phyloP scores from a whole-genome alignment of 2,113 vertebrate species.

The Protobothrops mucrosquamatus region DNA sequence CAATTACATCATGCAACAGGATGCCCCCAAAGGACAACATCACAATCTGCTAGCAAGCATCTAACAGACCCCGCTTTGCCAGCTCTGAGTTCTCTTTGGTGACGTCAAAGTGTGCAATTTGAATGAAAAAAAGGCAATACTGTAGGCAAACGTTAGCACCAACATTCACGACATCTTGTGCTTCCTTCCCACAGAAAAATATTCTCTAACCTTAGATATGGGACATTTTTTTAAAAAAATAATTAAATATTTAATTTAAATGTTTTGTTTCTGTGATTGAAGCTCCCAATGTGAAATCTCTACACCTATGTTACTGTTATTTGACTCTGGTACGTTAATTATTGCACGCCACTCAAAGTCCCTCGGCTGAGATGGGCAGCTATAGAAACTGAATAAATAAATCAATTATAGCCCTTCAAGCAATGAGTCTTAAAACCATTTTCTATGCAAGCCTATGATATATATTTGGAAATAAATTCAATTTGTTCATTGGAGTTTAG shows the following conservation, averaged over 20 bases:
- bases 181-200: background rate
- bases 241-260: background rate
- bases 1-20: constrained; percentile 75
- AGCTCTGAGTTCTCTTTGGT: background rate
- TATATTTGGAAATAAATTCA: background rate
- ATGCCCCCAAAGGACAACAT: constrained; percentile 66
- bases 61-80: background rate
- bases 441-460: background rate
- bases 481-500: background rate
- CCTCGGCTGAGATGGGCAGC: background rate
- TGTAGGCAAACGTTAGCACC: background rate
- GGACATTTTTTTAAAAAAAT: background rate
- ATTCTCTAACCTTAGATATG: background rate
- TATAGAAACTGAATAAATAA: background rate
- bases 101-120: background rate
- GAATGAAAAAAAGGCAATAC: background rate
- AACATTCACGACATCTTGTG: background rate
- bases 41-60: constrained; percentile 39
- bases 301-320: background rate
- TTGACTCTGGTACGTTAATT: background rate
- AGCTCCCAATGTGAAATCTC: background rate
- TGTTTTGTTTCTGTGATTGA: background rate
- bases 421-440: background rate
- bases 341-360: background rate
- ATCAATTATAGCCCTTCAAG: background rate